Percentiles rank a stretch among this genome's conserved stretches.
These are phyloP conservation scores for Corythaixoides concolor DNA, from an alignment of 2,113 vertebrate genomes.

Conservation along the genomic window DNA sequence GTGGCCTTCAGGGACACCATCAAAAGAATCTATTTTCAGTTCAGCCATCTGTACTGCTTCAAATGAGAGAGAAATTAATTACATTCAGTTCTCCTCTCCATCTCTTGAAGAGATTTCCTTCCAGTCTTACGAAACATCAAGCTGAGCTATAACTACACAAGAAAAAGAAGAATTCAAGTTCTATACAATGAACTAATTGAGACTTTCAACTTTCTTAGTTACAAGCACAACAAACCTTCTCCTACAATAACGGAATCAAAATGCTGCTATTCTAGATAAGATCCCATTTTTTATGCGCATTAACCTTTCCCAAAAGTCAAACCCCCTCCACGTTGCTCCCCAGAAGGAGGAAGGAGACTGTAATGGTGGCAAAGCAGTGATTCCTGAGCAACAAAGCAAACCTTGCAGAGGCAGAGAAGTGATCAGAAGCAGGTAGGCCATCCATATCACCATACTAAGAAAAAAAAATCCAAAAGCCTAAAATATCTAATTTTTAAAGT, in stretches of 20 bases:
- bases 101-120: background rate
- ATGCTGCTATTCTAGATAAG: background rate
- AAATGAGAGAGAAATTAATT: background rate
- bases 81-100: background rate
- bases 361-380: background rate
- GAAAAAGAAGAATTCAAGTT: background rate
- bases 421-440: background rate
- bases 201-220: background rate
- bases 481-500: background rate
- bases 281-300: accelerated
- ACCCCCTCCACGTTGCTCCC: accelerated
- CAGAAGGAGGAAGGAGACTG: background rate
- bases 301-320: background rate
- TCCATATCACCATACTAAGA: background rate
- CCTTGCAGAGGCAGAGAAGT: background rate
- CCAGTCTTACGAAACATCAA: background rate
- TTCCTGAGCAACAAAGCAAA: background rate
- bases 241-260: background rate
- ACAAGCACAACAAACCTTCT: background rate
- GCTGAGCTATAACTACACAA: background rate
- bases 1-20: background rate
- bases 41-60: background rate
- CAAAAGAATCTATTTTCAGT: background rate
- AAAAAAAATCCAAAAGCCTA: background rate
- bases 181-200: background rate